Evolutionary conservation across 2,888 invertebrate species (phyloP), one percentile per base, ranked within the genome.

Genomic region (Loripinus fragilis): DNA sequence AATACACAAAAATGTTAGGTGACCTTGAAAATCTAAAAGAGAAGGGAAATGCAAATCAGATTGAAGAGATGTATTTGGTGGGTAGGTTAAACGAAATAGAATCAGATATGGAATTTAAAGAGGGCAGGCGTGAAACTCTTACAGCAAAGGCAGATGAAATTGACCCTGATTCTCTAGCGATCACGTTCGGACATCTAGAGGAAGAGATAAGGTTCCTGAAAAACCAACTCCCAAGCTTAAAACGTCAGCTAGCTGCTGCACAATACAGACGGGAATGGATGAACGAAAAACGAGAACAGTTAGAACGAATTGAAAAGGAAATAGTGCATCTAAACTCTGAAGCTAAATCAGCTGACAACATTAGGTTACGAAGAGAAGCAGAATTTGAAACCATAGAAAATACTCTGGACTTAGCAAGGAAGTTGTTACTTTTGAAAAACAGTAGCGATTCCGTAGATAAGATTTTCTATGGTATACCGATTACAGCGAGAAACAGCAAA

Each of bases 361-460:
- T 85, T 33, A 80, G 83, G 65, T 45, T 50, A 15, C 80, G 71
- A 41, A 52, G 81, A 25, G 90, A 86, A 71, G 83, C 85, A 67
- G 89, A 90, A 71, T 86, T 83, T 42, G 78, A 78, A 52, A 84
- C 84, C 3, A 77, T 90, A 12, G 86, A 87, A 50, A 81, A 80
- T 35, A 85, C 87, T 2, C 77, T 89, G 30, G 90, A 90, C 72
- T 52, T 89, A 30, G 90, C 92, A 2, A 76, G 88, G 42, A 67
- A 86, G 64, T 86, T 92, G 20, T 75, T 86, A 50, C 78, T 89
- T 33, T 89, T 86, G 71, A 92, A 92, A 77, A 89, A 85, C 0
- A 89, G 89, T 71, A 89, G 86, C 25, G 92, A 92, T 65, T 85
- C 87, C 7, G 87, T 91, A 23, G 88, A 89, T 69, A 91, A 90